Evolutionary conservation across 2,797 vertebrate genomes (phyloP).

Genomic region (Tragopan temminckii): DNA sequence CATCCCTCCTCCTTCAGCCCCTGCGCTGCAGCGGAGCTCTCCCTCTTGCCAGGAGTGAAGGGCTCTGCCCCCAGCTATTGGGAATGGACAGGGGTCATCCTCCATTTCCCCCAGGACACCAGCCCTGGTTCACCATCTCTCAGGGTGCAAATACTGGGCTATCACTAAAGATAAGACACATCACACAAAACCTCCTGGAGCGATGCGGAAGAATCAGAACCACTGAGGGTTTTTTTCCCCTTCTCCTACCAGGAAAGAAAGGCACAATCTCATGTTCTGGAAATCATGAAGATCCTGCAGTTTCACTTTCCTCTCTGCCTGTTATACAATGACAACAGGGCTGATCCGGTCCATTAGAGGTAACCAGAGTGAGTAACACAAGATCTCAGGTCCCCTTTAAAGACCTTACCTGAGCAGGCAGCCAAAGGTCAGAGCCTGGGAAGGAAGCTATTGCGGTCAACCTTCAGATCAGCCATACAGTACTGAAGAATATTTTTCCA

Average conservation of each 20-base stretch:
- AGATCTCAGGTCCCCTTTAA: neutral
- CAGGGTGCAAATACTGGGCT: neutral
- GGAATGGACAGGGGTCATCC: neutral
- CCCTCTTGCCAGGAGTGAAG: neutral
- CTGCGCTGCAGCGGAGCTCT: neutral
- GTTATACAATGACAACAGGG: neutral
- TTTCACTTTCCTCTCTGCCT: neutral
- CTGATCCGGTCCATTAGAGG: neutral
- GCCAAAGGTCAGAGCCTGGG: conserved; percentile 11
- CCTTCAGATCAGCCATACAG: conserved; percentile 2
- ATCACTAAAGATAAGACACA: neutral
- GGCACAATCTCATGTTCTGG: neutral
- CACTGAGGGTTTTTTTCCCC: neutral
- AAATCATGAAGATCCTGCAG: neutral
- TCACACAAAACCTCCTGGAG: neutral
- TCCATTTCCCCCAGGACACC: neutral
- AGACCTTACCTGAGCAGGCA: neutral
- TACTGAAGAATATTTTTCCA: conserved; percentile 58
- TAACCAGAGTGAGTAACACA: neutral
- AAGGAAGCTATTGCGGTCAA: conserved; percentile 41
- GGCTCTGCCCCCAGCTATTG: accelerated
- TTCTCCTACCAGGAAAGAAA: neutral
- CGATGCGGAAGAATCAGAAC: neutral
- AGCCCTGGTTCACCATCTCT: neutral
- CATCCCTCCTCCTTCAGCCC: conserved; percentile 17